phyloP scores from a whole-genome alignment of 2,888 invertebrate genomes.

The Habrosyne pyritoides region DNA sequence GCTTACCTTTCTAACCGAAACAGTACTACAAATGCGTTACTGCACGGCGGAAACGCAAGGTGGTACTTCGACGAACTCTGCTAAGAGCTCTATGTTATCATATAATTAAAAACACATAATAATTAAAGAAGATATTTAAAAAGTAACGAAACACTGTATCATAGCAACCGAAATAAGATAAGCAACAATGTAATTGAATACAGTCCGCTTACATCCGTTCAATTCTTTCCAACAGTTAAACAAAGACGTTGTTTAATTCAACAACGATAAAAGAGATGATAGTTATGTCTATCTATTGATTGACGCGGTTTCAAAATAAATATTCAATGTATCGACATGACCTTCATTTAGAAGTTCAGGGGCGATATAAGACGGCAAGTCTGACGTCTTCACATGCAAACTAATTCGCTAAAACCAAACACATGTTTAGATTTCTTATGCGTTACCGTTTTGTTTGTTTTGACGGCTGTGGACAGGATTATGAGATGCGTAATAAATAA shows the following conservation, averaged over 20 bases:
- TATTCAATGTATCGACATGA: conserved; percentile 11
- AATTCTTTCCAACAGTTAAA: neutral
- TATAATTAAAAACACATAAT: neutral
- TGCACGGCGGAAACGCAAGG: too few species aligned
- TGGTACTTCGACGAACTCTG: too few species aligned
- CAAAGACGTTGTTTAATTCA: conserved; percentile 3
- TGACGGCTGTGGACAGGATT: conserved; percentile 25
- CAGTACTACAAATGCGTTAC: too few species aligned
- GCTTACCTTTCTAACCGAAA: too few species aligned
- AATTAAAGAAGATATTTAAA: neutral
- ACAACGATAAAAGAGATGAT: conserved; percentile 5
- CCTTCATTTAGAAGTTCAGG: conserved; percentile 40
- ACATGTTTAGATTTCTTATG: conserved; percentile 31
- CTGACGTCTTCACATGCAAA: conserved; percentile 33
- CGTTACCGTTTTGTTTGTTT: conserved; percentile 22
- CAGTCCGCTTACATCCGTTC: conserved; percentile 5
- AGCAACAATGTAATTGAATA: conserved; percentile 5
- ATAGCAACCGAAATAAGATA: neutral
- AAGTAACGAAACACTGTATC: neutral
- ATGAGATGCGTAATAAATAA: neutral
- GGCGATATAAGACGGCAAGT: conserved; percentile 28
- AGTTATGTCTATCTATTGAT: conserved; percentile 13
- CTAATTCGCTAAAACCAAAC: conserved; percentile 41
- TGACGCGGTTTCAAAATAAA: conserved; percentile 16
- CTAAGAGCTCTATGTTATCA: too few species aligned